Evolutionary conservation across 2,888 invertebrate species (phyloP), one percentile per base, ranked within the genome.

Genomic region (Drosophila gaucha): DNA sequence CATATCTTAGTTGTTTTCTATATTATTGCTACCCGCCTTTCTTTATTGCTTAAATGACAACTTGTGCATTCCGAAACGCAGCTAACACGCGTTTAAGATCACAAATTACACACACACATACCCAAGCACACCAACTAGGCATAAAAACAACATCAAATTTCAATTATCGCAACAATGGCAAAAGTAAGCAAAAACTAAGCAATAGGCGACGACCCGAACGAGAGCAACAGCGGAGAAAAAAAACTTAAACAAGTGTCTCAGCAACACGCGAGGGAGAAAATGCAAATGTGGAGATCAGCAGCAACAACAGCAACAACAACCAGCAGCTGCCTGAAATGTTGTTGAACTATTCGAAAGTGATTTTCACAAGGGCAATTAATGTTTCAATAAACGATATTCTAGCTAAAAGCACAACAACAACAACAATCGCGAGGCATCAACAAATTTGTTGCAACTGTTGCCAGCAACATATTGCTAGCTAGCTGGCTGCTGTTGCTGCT

Each of bases 361-460:
- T 78, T 83, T 83, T 80, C 80, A 83, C 80, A 80, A 78, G 76
- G 74, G 78, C 89, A 89, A 88, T 89, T 89, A 89, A 89, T 89
- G 88, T 89, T 89, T 89, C 89, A 89, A 89, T 89, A 89, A 89
- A 87, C 88, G 89, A 82, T 88, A 86, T 88, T 85, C 68, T 72
- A 68, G 71, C 73, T 60, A 20, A 43, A 18, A 63, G 26, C 41
- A 39, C 33, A 56, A 51, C 55, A 63, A 20, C 66, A 58, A 24
- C 60, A 60, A 33, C 62, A 56, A 46, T 41, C 43, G 43, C 8
- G 38, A 44, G 52, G 67, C 54, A 73, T 39, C 65, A 65, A 73
- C 74, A 74, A 79, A 80, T 83, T 84, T 80, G 80, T 69, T 64
- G 78, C 80, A 80, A 70, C 67, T 67, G 52, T 66, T 69, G 67